Evolutionary conservation across 2,888 invertebrate genomes (phyloP).

Genomic region (Physocephala rufipes): DNA sequence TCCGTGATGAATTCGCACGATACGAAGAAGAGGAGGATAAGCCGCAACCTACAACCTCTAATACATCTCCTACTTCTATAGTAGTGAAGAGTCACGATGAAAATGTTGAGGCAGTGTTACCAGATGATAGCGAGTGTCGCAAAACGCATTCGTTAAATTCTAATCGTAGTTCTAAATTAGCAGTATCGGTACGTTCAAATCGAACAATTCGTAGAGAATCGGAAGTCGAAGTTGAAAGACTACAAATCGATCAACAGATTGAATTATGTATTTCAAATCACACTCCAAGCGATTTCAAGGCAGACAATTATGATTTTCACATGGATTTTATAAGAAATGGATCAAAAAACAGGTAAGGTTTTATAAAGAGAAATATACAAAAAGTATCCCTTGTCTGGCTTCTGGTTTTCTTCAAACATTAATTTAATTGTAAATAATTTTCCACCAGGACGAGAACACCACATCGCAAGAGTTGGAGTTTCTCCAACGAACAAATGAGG

Average conservation of each 20-base stretch:
- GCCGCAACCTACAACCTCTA: neutral
- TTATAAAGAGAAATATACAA: neutral
- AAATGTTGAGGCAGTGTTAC: neutral
- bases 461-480: constrained; percentile 63
- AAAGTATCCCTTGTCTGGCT: too few relatives aligned
- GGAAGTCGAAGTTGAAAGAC: neutral
- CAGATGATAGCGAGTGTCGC: neutral
- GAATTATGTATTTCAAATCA: constrained; percentile 50
- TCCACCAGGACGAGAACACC: constrained; percentile 2
- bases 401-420: too few relatives aligned
- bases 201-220: neutral
- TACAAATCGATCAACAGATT: constrained; percentile 36
- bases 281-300: constrained; percentile 54
- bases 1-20: constrained; percentile 8
- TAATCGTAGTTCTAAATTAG: neutral
- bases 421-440: constrained; percentile 1
- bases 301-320: constrained; percentile 54
- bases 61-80: too few relatives aligned
- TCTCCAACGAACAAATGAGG: constrained; percentile 70
- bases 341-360: constrained; percentile 31
- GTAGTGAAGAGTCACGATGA: neutral
- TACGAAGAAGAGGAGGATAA: neutral
- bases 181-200: too few relatives aligned
- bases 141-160: neutral
- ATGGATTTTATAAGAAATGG: constrained; percentile 48